Evolutionary conservation across 2,797 vertebrate species (phyloP), one percentile per base, ranked within the genome.

Genomic region (Chiloscyllium punctatum): DNA sequence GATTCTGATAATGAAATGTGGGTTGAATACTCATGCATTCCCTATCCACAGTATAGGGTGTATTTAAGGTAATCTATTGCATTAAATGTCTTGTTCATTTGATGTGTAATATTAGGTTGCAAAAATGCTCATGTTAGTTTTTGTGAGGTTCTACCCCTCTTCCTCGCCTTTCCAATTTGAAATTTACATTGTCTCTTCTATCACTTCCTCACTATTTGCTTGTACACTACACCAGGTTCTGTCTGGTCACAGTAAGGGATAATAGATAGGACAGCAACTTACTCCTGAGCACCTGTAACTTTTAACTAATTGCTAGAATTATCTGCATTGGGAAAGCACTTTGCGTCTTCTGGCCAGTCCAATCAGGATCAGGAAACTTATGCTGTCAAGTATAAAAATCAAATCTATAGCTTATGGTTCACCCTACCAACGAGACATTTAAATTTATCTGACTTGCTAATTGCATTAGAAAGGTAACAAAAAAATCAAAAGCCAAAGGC

Each of bases 11-110:
- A 96, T 79, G 98, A 97, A 96, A 97, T 97, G 84, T 99, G 99
- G 99, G 97, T 99, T 97, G 98, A 98, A 96, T 99, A 98, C 96
- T 98, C 97, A 97, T 99, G 98, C 97, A 96, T 98, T 97, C 98
- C 97, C 97, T 98, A 98, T 97, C 98, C 99, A 25, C 97, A 98
- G 90, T 98, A 98, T 96, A 98, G 98, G 97, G 97, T 98, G 97
- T 98, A 97, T 96, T 97, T 99, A 97, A 99, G 98, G 99, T 99
- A 97, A 97, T 96, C 82, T 71, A n/a, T 66, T 57, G 15, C 42
- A 33, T 77, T 86, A 66, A 66, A 69, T 95, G 57, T 77, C 48
- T 62, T 66, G 90, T 94, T 66, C 94, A 68, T 95, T 37, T 8
- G 23, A 7, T 74, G 66, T 92, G 66, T 8, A 92, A n/a, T 25